Evolutionary conservation across 2,888 invertebrate species (phyloP).

Genomic region (Epinotia ramella): DNA sequence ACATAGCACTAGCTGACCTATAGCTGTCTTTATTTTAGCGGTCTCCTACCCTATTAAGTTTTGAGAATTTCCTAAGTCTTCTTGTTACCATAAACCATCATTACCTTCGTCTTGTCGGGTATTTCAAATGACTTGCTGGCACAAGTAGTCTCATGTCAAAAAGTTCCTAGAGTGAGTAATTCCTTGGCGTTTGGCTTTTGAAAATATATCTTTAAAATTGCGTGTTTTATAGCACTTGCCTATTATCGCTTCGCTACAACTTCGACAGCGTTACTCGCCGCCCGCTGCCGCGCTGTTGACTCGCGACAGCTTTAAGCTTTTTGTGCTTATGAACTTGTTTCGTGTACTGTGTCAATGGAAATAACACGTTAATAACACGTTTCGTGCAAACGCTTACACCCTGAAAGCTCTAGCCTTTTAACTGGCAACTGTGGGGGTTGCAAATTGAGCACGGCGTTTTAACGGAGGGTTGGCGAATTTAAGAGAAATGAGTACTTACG

Average conservation of each 20-base stretch:
- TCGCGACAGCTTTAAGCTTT: slow-evolving; percentile 43
- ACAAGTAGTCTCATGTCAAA: too few species aligned
- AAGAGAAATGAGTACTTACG: slow-evolving; percentile 14
- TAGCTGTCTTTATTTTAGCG: too few species aligned
- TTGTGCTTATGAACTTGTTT: slow-evolving; percentile 40
- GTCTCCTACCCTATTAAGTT: too few species aligned
- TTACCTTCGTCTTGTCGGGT: too few species aligned
- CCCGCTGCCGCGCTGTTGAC: slow-evolving; percentile 31
- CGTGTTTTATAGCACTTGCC: too few species aligned
- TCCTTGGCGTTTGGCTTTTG: too few species aligned
- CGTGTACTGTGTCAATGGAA: slow-evolving; percentile 37
- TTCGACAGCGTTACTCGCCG: neutral
- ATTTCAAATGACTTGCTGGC: too few species aligned
- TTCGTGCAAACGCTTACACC: slow-evolving; percentile 26
- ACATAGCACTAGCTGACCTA: too few species aligned
- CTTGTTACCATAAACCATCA: too few species aligned
- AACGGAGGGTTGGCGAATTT: slow-evolving; percentile 20
- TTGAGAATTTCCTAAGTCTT: too few species aligned
- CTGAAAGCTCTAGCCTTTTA: slow-evolving; percentile 26
- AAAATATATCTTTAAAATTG: too few species aligned
- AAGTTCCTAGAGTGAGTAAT: too few species aligned
- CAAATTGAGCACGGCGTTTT: slow-evolving; percentile 22
- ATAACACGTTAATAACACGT: slow-evolving; percentile 37
- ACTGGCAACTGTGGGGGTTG: slow-evolving; percentile 32
- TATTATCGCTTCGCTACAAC: slow-evolving; percentile 26